phyloP scores from a whole-genome alignment of 1,140 invertebrate species.

The Pseudomyrmex gracilis region DNA sequence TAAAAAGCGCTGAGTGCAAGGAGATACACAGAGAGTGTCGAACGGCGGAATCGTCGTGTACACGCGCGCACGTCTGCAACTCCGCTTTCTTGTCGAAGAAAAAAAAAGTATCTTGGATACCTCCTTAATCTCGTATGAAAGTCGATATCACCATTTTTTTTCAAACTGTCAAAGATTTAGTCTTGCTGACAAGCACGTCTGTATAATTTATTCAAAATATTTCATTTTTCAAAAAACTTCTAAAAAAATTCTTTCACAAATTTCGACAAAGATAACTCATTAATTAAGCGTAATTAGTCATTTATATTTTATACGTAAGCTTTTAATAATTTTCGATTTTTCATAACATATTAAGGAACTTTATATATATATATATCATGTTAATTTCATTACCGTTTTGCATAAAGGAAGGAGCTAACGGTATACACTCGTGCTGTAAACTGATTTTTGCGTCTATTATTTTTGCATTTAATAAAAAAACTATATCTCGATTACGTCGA shows the following conservation, averaged over 20 bases:
- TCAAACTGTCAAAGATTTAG: background rate
- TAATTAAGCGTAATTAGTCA: background rate
- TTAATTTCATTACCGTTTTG: background rate
- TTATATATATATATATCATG: too few relatives aligned
- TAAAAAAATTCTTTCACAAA: background rate
- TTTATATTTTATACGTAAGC: slow-evolving; percentile 9
- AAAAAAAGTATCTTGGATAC: slow-evolving; percentile 47
- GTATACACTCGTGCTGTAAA: background rate
- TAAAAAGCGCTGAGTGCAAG: slow-evolving; percentile 54
- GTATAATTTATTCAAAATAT: slow-evolving; percentile 19
- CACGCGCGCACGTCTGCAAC: slow-evolving; percentile 30
- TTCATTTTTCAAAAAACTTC: background rate
- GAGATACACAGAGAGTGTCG: slow-evolving; percentile 7
- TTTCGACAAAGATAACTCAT: slow-evolving; percentile 1
- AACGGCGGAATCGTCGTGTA: slow-evolving; percentile 30
- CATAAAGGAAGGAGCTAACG: background rate
- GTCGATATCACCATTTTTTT: background rate
- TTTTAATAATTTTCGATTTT: background rate
- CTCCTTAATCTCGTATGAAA: slow-evolving; percentile 62
- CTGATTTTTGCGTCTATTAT: background rate
- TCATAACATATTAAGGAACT: background rate
- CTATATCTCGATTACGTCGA: slow-evolving; percentile 7
- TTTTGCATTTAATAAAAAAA: slow-evolving; percentile 7
- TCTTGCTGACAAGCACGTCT: background rate
- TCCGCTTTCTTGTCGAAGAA: slow-evolving; percentile 51